These are phyloP conservation scores for Apaloderma vittatum DNA, from an alignment of 2,113 vertebrate genomes.

Conservation along the genomic window DNA sequence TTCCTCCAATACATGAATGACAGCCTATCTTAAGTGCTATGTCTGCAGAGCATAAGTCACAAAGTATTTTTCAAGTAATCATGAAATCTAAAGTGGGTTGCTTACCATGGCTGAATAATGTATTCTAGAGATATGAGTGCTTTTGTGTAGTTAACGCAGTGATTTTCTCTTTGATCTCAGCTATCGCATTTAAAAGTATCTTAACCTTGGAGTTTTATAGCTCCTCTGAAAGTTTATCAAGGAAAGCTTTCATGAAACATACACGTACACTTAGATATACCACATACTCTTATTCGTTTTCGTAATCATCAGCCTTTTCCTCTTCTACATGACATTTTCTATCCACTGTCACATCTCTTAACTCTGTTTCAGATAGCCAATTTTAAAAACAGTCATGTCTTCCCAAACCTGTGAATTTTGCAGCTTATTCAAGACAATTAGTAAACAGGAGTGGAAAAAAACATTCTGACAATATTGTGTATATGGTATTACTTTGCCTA, in stretches of 20 bases:
- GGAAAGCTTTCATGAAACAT: neutral
- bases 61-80: conserved; percentile 67
- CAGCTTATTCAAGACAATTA: neutral
- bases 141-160: conserved; percentile 58
- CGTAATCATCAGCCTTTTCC: neutral
- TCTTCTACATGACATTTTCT: neutral
- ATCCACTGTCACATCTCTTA: neutral
- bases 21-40: conserved; percentile 48
- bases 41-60: conserved; percentile 24
- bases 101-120: conserved; percentile 48
- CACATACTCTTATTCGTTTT: neutral
- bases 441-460: neutral
- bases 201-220: conserved; percentile 45
- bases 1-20: conserved; percentile 55
- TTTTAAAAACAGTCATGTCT: neutral
- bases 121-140: conserved; percentile 49
- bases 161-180: conserved; percentile 63
- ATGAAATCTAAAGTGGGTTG: conserved; percentile 65
- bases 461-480: fast-evolving
- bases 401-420: neutral
- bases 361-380: neutral
- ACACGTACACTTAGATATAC: neutral
- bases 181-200: conserved; percentile 2
- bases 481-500: neutral
- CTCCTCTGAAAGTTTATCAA: conserved; percentile 48